Conservation (phyloP, 2,888 invertebrate genomes). For the Apeira syringaria region DNA sequence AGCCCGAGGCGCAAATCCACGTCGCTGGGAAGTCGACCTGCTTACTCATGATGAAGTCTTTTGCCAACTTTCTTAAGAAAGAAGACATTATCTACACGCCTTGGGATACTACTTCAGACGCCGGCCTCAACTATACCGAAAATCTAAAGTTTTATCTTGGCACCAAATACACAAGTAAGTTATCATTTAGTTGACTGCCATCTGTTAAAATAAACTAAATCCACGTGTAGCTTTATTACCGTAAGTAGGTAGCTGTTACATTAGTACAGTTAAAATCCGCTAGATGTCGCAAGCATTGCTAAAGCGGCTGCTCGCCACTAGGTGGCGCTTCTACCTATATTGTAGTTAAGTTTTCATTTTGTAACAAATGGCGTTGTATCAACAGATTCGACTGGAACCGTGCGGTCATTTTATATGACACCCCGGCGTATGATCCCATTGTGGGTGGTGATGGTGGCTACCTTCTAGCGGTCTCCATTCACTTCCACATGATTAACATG, state of each 20-base stretch:
- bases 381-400: slow-evolving; percentile 89
- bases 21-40: slow-evolving; percentile 89
- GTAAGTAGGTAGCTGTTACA: not conserved
- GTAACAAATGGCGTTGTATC: slow-evolving; percentile 48
- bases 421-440: slow-evolving; percentile 85
- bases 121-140: slow-evolving; percentile 81
- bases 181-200: slow-evolving; percentile 27
- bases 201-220: no score
- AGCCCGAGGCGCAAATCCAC: slow-evolving; percentile 86
- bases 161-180: slow-evolving; percentile 89
- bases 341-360: slow-evolving; percentile 30
- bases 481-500: slow-evolving; percentile 77
- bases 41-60: slow-evolving; percentile 88
- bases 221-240: no score
- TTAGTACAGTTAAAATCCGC: not conserved
- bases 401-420: slow-evolving; percentile 89
- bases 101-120: slow-evolving; percentile 85
- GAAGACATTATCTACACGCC: slow-evolving; percentile 77
- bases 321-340: slow-evolving; percentile 31
- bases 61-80: slow-evolving; percentile 84
- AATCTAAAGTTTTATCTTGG: slow-evolving; percentile 87
- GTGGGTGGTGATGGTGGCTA: slow-evolving; percentile 90
- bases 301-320: slow-evolving; percentile 22
- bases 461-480: slow-evolving; percentile 89
- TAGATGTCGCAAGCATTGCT: not conserved